These are phyloP conservation scores for Schizotus pectinicornis DNA, from an alignment of 2,888 invertebrate genomes.

Conservation along the genomic window DNA sequence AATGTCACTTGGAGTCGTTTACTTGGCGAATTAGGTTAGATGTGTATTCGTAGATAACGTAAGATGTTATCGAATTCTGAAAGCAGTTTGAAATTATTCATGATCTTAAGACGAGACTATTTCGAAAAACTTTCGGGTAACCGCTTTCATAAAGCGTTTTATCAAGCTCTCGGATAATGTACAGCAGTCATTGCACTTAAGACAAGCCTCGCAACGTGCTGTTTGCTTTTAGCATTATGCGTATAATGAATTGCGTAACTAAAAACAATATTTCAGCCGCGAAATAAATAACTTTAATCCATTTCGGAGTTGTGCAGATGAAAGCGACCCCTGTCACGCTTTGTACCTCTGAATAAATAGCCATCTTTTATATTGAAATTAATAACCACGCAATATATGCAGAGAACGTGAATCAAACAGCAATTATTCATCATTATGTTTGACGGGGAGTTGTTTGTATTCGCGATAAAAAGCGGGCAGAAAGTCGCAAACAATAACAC, in stretches of 20 bases:
- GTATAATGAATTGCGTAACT: conserved; percentile 12
- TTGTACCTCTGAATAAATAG: conserved; percentile 27
- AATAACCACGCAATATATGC: conserved; percentile 27
- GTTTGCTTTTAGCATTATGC: not conserved
- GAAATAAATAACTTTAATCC: conserved; percentile 25
- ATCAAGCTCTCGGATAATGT: not conserved
- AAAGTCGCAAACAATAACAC: conserved; percentile 16
- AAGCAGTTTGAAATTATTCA: too few species aligned
- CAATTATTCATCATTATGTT: conserved; percentile 32
- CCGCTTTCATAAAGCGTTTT: too few species aligned
- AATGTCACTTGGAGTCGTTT: too few species aligned
- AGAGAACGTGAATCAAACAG: conserved; percentile 27
- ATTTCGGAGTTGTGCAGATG: conserved; percentile 18
- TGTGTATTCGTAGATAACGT: too few species aligned
- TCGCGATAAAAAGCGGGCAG: conserved; percentile 22
- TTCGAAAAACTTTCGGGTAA: too few species aligned
- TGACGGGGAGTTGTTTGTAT: conserved; percentile 21
- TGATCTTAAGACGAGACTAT: too few species aligned
- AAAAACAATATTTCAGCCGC: conserved; percentile 22
- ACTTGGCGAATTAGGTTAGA: too few species aligned
- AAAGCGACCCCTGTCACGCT: conserved; percentile 26
- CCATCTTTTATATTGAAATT: conserved; percentile 30
- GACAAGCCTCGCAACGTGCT: conserved; percentile 1
- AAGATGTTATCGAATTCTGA: too few species aligned
- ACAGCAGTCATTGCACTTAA: conserved; percentile 6